phyloP scores from a whole-genome alignment of 2,797 vertebrate genomes.

The Arrhamphus sclerolepis region DNA sequence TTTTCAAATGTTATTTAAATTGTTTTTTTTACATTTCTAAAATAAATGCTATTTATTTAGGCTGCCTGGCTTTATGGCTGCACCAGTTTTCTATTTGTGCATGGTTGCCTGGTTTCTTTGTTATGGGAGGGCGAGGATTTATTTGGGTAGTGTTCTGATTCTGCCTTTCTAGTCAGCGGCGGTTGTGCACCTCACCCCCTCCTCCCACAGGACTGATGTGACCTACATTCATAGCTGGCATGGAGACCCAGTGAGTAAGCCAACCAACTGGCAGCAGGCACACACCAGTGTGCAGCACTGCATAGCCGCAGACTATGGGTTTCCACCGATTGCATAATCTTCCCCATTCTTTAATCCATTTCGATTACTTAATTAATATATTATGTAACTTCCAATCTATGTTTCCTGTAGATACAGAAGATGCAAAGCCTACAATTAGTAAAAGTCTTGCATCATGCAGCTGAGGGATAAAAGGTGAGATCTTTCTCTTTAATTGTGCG shows the following conservation, averaged over 20 bases:
- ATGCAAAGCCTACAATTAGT: not conserved
- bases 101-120: slow-evolving; percentile 53
- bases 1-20: too few species aligned
- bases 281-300: slow-evolving; percentile 36
- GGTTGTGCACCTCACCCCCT: slow-evolving; percentile 24
- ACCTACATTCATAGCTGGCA: slow-evolving; percentile 82
- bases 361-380: slow-evolving; percentile 64
- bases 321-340: slow-evolving; percentile 78
- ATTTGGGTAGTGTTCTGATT: slow-evolving; percentile 62
- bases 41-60: not conserved
- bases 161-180: slow-evolving; percentile 43
- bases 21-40: not conserved
- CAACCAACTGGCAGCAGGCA: slow-evolving; percentile 62
- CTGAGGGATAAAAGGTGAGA: not conserved
- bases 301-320: slow-evolving; percentile 56
- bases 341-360: slow-evolving; percentile 50
- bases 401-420: not conserved
- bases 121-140: slow-evolving; percentile 60
- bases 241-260: slow-evolving; percentile 58
- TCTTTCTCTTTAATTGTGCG: not conserved
- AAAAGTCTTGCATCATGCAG: not conserved
- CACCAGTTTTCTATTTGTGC: slow-evolving; percentile 18
- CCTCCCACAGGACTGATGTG: slow-evolving; percentile 63
- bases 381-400: slow-evolving; percentile 57
- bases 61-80: not conserved